Percentiles rank a stretch among this genome's conserved stretches.
phyloP scores from a whole-genome alignment of 64 coral and sea anemone genomes.

The Montipora foliosa region DNA sequence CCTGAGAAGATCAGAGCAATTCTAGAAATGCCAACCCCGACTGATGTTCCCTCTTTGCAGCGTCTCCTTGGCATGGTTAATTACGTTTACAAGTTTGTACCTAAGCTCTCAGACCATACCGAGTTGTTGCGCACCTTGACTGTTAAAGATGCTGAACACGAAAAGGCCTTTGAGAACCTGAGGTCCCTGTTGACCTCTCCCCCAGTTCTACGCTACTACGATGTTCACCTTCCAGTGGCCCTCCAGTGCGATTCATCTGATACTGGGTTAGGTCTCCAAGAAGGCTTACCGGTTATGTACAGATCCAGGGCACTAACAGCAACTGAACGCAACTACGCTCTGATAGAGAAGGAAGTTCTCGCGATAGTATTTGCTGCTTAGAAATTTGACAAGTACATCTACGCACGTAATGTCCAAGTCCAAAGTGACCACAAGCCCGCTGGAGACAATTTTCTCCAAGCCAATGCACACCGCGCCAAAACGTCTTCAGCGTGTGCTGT shows the following conservation, averaged over 20 bases:
- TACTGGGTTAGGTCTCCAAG: not conserved
- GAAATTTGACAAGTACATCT: not conserved
- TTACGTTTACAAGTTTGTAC: not conserved
- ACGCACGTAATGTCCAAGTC: not conserved
- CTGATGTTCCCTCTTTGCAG: not conserved
- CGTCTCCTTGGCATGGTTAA: not conserved
- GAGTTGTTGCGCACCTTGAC: not conserved
- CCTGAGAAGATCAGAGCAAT: not conserved
- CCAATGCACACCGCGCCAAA: not conserved
- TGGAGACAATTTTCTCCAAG: not conserved
- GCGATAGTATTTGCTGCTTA: not conserved
- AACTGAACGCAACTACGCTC: not conserved
- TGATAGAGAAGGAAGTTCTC: not conserved
- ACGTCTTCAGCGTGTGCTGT: not conserved
- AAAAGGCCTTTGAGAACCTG: not conserved
- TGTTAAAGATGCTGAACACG: not conserved
- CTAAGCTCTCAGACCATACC: not conserved
- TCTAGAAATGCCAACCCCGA: not conserved
- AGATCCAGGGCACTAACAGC: not conserved
- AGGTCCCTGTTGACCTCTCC: not conserved
- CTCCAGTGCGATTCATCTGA: not conserved
- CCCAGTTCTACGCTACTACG: not conserved
- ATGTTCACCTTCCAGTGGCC: not conserved
- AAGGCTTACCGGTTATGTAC: too few species aligned
- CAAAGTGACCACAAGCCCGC: not conserved